Evolutionary conservation across 2,797 vertebrate genomes (phyloP), one percentile per base, ranked within the genome.

Genomic region (Podarcis lilfordi): DNA sequence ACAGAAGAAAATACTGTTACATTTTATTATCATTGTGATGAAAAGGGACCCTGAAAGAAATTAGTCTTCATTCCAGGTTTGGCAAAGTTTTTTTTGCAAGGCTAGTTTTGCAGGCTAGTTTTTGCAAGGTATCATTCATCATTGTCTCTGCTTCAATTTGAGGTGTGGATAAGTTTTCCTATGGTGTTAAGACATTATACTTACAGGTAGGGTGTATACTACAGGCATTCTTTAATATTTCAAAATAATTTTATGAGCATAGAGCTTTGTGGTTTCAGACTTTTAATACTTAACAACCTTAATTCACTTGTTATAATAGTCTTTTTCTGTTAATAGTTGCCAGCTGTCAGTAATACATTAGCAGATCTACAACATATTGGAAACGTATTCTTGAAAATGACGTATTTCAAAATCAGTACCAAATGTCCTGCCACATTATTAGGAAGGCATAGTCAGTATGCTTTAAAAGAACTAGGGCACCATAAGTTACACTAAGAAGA

Each of bases 301-400:
- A 94, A 95, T 91, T 95, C 93, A 95, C 94, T 95, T 95, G 93
- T 95, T 95, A 92, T 91, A 92, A 92, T 89, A 89, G 92, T 77
- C 84, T 94, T 91, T 91, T 86, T 91, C 94, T 93, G 93, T 88
- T 95, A 96, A 95, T 96, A 91, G 94, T 84, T 96, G 86, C 95
- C 94, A 96, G 85, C 92, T 96, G 91, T 88, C 93, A 85, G 89
- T 92, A 91, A 94, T 95, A 89, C 78, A 91, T 95, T 94, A 95
- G 90, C 89, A 94, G 87, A 94, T 95, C 94, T 96, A 86, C 90
- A 91, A 87, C 91, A 86, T 88, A 88, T 37, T 78, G 85, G 87
- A 43, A 93, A 85, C 43, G 27, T 89, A 94, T 90, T 89, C 86
- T 91, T 96, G 96, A 94, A 93, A 95, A 92, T 86, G 91, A 94